phyloP scores from a whole-genome alignment of 2,888 invertebrate species.

The Cosmia trapezina region DNA sequence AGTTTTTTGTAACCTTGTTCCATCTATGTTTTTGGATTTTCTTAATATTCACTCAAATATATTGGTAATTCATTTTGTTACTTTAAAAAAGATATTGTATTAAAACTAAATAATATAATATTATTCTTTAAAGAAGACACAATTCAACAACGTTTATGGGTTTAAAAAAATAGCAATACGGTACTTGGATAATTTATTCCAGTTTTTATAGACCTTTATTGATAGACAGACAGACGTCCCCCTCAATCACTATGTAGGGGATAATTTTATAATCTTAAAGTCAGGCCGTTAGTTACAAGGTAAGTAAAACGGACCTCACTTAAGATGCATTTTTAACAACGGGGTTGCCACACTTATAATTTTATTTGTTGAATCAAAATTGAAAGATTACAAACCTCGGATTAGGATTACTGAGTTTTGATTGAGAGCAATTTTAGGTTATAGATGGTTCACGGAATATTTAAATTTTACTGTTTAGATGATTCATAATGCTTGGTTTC shows the following conservation, averaged over 20 bases:
- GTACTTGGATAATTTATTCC: conserved; percentile 1
- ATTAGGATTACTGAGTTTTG: conserved; percentile 73
- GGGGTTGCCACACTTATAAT: conserved; percentile 77
- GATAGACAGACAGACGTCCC: conserved; percentile 51
- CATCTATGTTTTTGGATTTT: neutral
- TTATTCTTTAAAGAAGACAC: neutral
- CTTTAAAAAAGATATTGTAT: neutral
- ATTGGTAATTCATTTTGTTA: neutral
- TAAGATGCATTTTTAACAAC: conserved; percentile 81
- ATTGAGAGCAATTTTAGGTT: conserved; percentile 64
- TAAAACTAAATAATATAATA: neutral
- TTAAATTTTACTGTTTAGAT: conserved; percentile 61
- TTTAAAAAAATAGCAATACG: neutral
- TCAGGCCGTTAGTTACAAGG: conserved; percentile 76
- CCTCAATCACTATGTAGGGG: conserved; percentile 55
- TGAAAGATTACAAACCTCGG: conserved; percentile 80
- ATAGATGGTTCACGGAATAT: conserved; percentile 69
- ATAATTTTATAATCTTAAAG: conserved; percentile 81
- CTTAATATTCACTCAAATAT: neutral
- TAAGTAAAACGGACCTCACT: conserved; percentile 78
- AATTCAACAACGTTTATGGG: no score
- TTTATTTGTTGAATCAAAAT: conserved; percentile 80
- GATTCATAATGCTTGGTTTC: conserved; percentile 66
- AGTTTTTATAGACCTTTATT: conserved; percentile 6
- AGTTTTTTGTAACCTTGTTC: no score